Conservation (phyloP, 2,888 invertebrate species). For the Ophion slaviceki region DNA sequence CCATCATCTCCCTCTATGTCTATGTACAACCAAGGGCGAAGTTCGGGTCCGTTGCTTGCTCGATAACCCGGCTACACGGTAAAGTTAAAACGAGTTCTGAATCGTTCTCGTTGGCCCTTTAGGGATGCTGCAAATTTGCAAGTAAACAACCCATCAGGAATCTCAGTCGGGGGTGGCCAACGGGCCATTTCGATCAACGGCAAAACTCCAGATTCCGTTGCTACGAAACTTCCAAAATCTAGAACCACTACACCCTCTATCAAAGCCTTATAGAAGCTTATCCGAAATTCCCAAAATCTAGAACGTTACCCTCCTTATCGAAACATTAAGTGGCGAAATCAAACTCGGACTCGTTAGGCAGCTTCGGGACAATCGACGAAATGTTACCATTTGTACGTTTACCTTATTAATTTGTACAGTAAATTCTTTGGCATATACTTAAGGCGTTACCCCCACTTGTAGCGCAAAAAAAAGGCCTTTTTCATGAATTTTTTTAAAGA, state of each 20-base stretch:
- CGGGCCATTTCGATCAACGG: slow-evolving; percentile 1
- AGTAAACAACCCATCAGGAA: slow-evolving; percentile 79
- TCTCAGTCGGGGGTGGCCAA: not conserved
- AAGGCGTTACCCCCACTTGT: no score
- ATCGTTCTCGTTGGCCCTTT: slow-evolving; percentile 79
- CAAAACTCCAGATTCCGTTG: not conserved
- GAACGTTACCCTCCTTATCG: no score
- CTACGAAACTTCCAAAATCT: not conserved
- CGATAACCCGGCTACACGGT: slow-evolving; percentile 73
- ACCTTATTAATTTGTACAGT: no score
- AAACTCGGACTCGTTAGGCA: no score
- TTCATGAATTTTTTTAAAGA: no score
- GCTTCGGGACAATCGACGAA: no score
- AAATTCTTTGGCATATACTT: no score
- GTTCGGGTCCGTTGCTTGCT: slow-evolving; percentile 17
- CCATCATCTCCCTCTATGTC: slow-evolving; percentile 5
- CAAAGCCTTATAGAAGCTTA: no score
- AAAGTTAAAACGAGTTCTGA: slow-evolving; percentile 79
- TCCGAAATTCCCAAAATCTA: not conserved
- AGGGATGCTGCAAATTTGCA: slow-evolving; percentile 79
- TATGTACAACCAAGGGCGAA: slow-evolving; percentile 3
- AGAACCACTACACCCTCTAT: no score
- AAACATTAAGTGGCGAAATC: no score
- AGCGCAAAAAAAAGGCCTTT: no score
- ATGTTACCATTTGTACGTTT: no score